Evolutionary conservation across 2,888 invertebrate species (phyloP), one percentile per base, ranked within the genome.

Genomic region (Latrodectus hesperus): DNA sequence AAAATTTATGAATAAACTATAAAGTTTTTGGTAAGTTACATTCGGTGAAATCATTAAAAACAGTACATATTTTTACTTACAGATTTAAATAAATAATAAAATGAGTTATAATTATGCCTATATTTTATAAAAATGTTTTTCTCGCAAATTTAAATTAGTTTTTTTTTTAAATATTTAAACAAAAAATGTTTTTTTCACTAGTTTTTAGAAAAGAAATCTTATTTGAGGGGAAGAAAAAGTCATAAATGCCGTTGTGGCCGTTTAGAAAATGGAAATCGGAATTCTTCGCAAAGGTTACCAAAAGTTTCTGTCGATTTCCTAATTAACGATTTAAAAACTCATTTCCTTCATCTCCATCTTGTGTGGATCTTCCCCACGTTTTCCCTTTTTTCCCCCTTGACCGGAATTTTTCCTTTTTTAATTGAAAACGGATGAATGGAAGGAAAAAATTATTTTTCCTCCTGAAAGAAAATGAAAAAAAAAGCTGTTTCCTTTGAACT

Each of bases 311-410:
- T 74, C 84, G 84, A 84, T 84, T 84, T 84, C 79, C 84, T 84
- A 84, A 86, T 86, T 80, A 86, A 86, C 85, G 80, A 76, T 80
- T 80, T 80, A 80, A 86, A 86, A 80, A 86, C 75, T 80, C 85
- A 86, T 86, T 86, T 86, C 80, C 80, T 51, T 65, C 38, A 38
- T 70, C 38, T 52, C 49, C 67, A 9, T 52, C 52, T 52, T 22
- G 17, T 64, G 67, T 17, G 17, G n/a, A 68, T 52, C 49, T 38
- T 16, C 75, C 49, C 74, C 52, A 26, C 75, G 5, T 10, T 10
- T 22, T 26, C 14, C 22, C 75, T 2, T 12, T 10, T 22, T 26
- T 0, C 14, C 22, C 51, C 55, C 65, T 68, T n/a, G 22, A 68
- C 52, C 53, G 74, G 73, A 68, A 79, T 84, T 84, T 84, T 70